Evolutionary conservation across 2,113 vertebrate species (phyloP).

Genomic region (Myiopsitta monachus): DNA sequence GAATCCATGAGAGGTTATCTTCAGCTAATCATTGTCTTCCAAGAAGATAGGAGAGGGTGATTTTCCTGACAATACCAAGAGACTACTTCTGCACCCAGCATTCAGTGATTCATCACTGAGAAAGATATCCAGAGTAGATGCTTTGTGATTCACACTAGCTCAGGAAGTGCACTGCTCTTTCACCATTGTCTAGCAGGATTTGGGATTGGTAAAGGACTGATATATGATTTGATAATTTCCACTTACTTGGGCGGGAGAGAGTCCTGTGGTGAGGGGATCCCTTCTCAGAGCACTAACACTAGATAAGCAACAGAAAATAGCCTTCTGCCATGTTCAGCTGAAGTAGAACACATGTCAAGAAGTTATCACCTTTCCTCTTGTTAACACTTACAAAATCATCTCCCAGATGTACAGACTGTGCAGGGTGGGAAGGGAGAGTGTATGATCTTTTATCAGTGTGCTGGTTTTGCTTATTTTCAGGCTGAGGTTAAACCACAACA

Average conservation of each 20-base stretch:
- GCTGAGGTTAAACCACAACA: not conserved
- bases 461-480: not conserved
- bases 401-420: not conserved
- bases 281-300: not conserved
- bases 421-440: not conserved
- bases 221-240: not conserved
- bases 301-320: not conserved
- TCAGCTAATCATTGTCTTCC: not conserved
- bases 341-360: not conserved
- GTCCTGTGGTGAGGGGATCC: not conserved
- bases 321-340: not conserved
- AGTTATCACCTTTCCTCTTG: not conserved
- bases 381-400: not conserved
- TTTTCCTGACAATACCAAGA: not conserved
- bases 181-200: not conserved
- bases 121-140: not conserved
- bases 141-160: not conserved
- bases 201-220: not conserved
- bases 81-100: not conserved
- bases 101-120: not conserved
- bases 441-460: not conserved
- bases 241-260: not conserved
- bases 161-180: not conserved
- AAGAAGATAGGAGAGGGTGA: not conserved
- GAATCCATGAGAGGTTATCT: not conserved